phyloP scores from a whole-genome alignment of 2,113 vertebrate genomes.

The Scartelaos histophorus region DNA sequence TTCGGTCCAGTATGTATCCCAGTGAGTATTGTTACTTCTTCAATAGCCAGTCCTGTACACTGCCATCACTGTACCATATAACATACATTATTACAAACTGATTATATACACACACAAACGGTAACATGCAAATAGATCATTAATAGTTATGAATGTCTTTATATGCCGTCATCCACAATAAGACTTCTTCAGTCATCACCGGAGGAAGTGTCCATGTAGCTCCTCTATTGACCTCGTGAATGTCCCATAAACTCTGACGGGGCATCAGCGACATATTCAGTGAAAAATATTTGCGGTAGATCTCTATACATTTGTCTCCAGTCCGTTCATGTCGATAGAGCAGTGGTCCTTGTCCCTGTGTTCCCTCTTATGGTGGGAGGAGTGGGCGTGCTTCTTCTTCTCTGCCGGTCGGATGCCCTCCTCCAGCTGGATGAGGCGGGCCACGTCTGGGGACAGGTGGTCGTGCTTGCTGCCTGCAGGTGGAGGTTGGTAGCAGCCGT shows the following conservation, averaged over 20 bases:
- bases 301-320: slow-evolving; percentile 92
- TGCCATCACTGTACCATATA: slow-evolving; percentile 15
- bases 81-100: slow-evolving; percentile 32
- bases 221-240: slow-evolving; percentile 12
- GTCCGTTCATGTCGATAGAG: slow-evolving; percentile 92
- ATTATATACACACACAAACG: slow-evolving; percentile 62
- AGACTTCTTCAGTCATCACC: background rate
- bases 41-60: slow-evolving; percentile 9
- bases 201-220: slow-evolving; percentile 7
- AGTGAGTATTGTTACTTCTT: slow-evolving; percentile 11
- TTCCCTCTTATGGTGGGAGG: slow-evolving; percentile 71
- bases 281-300: background rate
- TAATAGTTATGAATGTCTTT: slow-evolving; percentile 29
- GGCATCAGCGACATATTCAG: background rate
- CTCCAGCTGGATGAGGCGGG: slow-evolving; percentile 84
- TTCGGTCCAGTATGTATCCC: background rate
- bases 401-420: slow-evolving; percentile 77
- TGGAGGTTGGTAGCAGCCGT: slow-evolving; percentile 82
- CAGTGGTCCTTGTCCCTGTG: slow-evolving; percentile 87
- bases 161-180: slow-evolving; percentile 7
- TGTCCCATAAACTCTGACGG: background rate
- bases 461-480: slow-evolving; percentile 74
- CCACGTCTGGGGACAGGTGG: slow-evolving; percentile 76
- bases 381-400: slow-evolving; percentile 72
- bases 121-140: slow-evolving; percentile 49